Conservation (phyloP, 2,888 invertebrate species). For the Prosopocoilus inquinatus region DNA sequence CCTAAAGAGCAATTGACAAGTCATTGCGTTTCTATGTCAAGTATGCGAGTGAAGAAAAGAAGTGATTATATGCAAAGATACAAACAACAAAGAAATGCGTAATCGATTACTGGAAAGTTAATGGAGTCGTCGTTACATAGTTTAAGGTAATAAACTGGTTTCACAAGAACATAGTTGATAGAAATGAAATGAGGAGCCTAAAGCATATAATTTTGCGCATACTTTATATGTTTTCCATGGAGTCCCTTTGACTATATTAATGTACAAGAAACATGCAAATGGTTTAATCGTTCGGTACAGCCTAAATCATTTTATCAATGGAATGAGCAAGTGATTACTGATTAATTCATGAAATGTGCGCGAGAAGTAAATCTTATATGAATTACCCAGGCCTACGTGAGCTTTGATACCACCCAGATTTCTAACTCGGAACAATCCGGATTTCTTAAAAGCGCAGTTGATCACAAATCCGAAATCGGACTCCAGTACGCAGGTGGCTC, state of each 20-base stretch:
- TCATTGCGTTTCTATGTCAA: slow-evolving; percentile 1
- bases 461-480: slow-evolving; percentile 88
- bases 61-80: not conserved
- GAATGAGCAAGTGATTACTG: slow-evolving; percentile 6
- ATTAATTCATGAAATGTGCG: slow-evolving; percentile 21
- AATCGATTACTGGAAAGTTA: slow-evolving; percentile 12
- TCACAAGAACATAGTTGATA: slow-evolving; percentile 7
- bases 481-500: slow-evolving; percentile 81
- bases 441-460: slow-evolving; percentile 91
- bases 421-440: slow-evolving; percentile 84
- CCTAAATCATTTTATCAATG: too few relatives aligned
- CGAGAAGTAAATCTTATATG: slow-evolving; percentile 19
- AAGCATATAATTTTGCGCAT: slow-evolving; percentile 13
- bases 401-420: slow-evolving; percentile 89
- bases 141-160: slow-evolving; percentile 2
- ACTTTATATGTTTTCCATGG: not conserved
- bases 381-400: slow-evolving; percentile 84
- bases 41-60: not conserved
- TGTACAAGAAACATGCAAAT: too few relatives aligned
- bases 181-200: slow-evolving; percentile 7
- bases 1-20: slow-evolving; percentile 52
- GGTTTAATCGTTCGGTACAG: too few relatives aligned
- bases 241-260: too few relatives aligned
- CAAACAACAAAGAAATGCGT: slow-evolving; percentile 6
- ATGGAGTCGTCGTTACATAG: slow-evolving; percentile 7